Conservation (phyloP, 2,888 invertebrate genomes). For the Yponomeuta malinellus region DNA sequence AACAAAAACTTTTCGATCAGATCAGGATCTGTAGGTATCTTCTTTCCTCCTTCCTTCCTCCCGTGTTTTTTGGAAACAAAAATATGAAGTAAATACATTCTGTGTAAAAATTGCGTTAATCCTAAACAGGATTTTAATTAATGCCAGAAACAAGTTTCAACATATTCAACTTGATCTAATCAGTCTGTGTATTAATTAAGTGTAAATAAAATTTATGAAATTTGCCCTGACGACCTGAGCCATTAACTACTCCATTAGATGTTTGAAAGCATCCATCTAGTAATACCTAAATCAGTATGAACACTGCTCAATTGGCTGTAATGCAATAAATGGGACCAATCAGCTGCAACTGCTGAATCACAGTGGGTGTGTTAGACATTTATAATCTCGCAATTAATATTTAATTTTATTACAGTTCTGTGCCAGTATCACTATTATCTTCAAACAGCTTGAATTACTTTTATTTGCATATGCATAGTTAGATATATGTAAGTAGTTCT, state of each 20-base stretch:
- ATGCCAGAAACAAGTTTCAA: neutral
- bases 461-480: too few species aligned
- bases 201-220: slow-evolving; percentile 4
- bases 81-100: neutral
- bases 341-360: slow-evolving; percentile 56
- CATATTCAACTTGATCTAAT: neutral
- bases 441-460: neutral
- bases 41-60: neutral
- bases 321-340: slow-evolving; percentile 49
- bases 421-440: neutral
- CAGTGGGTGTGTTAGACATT: slow-evolving; percentile 23
- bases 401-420: neutral
- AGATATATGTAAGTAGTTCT: neutral
- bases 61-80: neutral
- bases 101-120: neutral
- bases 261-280: neutral
- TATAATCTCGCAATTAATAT: neutral
- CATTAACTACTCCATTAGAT: slow-evolving; percentile 7
- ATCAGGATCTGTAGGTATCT: neutral
- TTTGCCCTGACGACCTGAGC: neutral
- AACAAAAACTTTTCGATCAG: slow-evolving; percentile 12
- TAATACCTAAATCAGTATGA: neutral
- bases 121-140: neutral
- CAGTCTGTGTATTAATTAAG: neutral
- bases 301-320: slow-evolving; percentile 44